phyloP scores from a whole-genome alignment of 2,888 invertebrate species.

The Ypsolopha scabrella region DNA sequence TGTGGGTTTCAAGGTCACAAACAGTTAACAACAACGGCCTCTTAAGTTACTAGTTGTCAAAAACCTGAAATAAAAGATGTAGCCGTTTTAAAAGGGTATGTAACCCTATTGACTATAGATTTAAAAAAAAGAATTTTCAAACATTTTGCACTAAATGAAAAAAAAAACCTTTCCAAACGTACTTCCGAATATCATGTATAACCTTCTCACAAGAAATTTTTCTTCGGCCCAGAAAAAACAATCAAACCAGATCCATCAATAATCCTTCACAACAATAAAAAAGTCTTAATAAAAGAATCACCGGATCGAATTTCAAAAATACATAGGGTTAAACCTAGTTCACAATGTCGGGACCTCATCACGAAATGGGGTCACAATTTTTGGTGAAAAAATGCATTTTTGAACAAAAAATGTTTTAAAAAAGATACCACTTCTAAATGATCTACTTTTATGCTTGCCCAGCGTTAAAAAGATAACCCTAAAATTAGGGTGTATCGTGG shows the following conservation, averaged over 20 bases:
- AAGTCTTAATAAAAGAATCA: conserved; percentile 22
- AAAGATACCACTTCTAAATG: conserved; percentile 53
- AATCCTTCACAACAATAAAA: conserved; percentile 11
- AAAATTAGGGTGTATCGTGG: conserved; percentile 62
- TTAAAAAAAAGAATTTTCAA: too few species aligned
- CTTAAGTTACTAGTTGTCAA: too few species aligned
- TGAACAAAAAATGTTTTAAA: conserved; percentile 19
- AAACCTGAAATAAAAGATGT: too few species aligned
- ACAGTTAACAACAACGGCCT: not conserved
- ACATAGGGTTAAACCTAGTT: conserved; percentile 53
- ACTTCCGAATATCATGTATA: conserved; percentile 8
- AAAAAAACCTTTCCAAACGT: not conserved
- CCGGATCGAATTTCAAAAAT: conserved; percentile 59
- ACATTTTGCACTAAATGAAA: too few species aligned
- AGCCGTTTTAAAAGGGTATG: too few species aligned
- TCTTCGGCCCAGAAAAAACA: conserved; percentile 5
- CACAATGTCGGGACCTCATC: conserved; percentile 63
- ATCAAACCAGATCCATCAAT: conserved; percentile 1
- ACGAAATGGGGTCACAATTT: conserved; percentile 54
- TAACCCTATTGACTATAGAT: too few species aligned
- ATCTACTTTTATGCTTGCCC: conserved; percentile 44
- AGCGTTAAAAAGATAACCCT: conserved; percentile 48
- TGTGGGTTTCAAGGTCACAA: not conserved
- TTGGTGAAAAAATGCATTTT: conserved; percentile 19
- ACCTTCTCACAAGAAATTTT: conserved; percentile 39